Conservation (phyloP, 2,797 vertebrate species). For the Sebastiscus albofasciatus region DNA sequence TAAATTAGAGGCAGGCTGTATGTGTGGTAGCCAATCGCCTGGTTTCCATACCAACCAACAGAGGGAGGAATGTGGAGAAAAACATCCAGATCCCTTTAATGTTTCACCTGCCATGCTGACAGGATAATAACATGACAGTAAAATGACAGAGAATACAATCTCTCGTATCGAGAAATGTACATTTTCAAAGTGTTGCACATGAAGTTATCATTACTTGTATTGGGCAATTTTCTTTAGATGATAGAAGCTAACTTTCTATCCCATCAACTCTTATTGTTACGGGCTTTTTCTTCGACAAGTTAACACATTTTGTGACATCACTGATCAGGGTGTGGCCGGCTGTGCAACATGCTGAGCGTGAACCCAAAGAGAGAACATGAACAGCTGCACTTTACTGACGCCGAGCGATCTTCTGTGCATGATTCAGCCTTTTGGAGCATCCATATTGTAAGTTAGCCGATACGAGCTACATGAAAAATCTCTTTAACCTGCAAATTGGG, state of each 20-base stretch:
- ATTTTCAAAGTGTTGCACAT: neutral
- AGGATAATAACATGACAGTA: neutral
- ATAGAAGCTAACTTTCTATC: neutral
- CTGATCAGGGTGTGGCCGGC: neutral
- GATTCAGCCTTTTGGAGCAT: too few species aligned
- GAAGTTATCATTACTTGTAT: neutral
- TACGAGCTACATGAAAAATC: too few species aligned
- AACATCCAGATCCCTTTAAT: slow-evolving; percentile 7
- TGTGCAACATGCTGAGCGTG: neutral
- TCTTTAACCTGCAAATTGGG: too few species aligned
- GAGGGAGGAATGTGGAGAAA: slow-evolving; percentile 10
- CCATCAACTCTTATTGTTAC: neutral
- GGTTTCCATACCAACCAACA: slow-evolving; percentile 27
- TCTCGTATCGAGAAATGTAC: neutral
- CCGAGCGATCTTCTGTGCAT: too few species aligned
- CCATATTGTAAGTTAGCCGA: too few species aligned
- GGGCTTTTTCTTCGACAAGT: neutral
- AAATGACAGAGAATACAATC: neutral
- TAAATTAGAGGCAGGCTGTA: slow-evolving; percentile 16
- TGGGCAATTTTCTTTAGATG: neutral
- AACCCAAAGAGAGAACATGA: too few species aligned
- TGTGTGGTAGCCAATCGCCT: slow-evolving; percentile 36
- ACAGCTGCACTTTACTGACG: too few species aligned
- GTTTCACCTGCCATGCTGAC: neutral
- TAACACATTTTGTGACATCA: neutral